These are phyloP conservation scores for Pherbina coryleti DNA, from an alignment of 2,888 invertebrate species.

Conservation along the genomic window DNA sequence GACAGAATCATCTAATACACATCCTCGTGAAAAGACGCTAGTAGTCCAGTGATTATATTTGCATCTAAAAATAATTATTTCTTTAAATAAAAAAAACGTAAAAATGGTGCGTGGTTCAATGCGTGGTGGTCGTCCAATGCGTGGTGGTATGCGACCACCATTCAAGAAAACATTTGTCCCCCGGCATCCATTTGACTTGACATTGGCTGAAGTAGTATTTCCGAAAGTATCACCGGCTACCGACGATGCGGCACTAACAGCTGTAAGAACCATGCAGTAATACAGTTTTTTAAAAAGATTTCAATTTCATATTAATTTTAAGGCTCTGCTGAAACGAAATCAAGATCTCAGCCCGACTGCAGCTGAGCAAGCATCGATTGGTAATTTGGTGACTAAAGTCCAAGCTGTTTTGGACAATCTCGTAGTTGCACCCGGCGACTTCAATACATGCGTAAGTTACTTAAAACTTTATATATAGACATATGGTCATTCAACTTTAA, in stretches of 20 bases:
- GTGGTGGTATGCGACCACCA: slow-evolving; percentile 76
- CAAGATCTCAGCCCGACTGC: slow-evolving; percentile 92
- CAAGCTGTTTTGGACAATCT: slow-evolving; percentile 94
- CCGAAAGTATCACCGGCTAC: slow-evolving; percentile 84
- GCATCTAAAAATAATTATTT: neutral
- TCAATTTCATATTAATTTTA: slow-evolving; percentile 54
- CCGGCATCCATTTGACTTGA: slow-evolving; percentile 88
- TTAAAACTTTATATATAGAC: neutral
- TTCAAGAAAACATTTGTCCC: slow-evolving; percentile 77
- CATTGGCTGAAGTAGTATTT: slow-evolving; percentile 88
- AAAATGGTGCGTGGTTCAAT: slow-evolving; percentile 81
- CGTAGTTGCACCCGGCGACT: slow-evolving; percentile 92
- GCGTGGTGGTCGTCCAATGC: slow-evolving; percentile 76
- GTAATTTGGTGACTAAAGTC: slow-evolving; percentile 95
- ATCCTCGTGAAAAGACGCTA: neutral
- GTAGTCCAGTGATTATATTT: neutral
- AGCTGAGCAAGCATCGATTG: slow-evolving; percentile 90
- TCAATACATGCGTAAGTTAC: slow-evolving; percentile 92
- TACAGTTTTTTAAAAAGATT: neutral
- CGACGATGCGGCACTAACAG: slow-evolving; percentile 88
- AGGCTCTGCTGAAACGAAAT: slow-evolving; percentile 93
- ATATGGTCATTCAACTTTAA: too few species aligned
- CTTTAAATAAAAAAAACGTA: slow-evolving; percentile 42
- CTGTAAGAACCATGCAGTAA: slow-evolving; percentile 70
- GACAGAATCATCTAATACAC: neutral